Base-by-base conservation (phyloP, 1,140 invertebrate genomes). In the Drosophila pseudoananassae region DNA sequence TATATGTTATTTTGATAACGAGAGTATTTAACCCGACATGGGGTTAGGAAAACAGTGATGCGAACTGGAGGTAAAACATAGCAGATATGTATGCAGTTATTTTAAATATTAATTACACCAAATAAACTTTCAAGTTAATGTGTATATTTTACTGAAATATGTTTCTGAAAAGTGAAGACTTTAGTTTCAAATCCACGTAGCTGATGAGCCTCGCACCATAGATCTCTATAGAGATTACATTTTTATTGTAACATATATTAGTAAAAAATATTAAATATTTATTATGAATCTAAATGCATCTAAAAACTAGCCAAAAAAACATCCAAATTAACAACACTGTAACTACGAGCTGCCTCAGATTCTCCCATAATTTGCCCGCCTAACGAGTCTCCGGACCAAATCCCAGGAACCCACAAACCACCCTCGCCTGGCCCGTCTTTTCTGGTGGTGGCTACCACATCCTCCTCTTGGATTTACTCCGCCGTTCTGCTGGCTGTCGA, bases 1-100 rank as follows among this genome's bases (percentile, higher is more conserved):
- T 84, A 65, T 77, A 85, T 85, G 72, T 55, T 59, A 57, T 63
- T 81, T 66, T 76, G 78, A 81, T 87, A 87, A 82, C 72, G 49
- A 82, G 74, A 69, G 66, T 61, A 72, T 85, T 84, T 85, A 84
- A 79, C 66, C 66, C 27, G 50, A 14, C 33, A 33, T 7, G 10
- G 50, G 29, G 64, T 15, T 8, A 51, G 17, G 29, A n/a, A 8
- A 40, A 3, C 20, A 52, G 59, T 33, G 63, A 9, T 66, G 63
- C 5, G n/a, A 29, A 23, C 1, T 6, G 12, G 5, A n/a, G 9
- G 10, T 15, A 15, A 15, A 7, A 4, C n/a, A 12, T 52, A 36
- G 7, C 33, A 6, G 25, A 27, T 7, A 27, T 7, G 0, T 27
- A 27, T 7, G 6, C 5, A 6, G 5, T 27, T 7, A 7, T 27